Base-by-base conservation (phyloP, 2,797 vertebrate genomes). In the Salmo trutta region DNA sequence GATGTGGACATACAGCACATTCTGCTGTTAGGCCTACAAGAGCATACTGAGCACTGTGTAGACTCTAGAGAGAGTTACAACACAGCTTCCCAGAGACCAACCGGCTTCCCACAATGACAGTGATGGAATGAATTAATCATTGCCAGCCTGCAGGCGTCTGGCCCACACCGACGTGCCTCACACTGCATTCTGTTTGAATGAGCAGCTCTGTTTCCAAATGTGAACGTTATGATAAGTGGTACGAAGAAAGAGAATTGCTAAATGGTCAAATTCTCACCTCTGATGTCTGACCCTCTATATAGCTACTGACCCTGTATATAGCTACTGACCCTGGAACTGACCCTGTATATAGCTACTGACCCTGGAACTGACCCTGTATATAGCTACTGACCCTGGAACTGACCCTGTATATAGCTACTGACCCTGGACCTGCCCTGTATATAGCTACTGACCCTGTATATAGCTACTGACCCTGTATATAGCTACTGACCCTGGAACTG, bases 101-200 rank as follows among this genome's bases (percentile, higher is more conserved):
- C 64, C 17, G 83, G 85, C 75, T 15, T 83, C 74, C 77, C 75
- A 21, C 77, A 83, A 77, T 86, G 87, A 88, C 86, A 88, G 75
- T 78, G 86, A 86, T 84, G 80, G 86, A 88, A 89, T 90, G 82
- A 83, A 91, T 91, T 86, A 90, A 91, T 91, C 90, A 89, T 90
- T 86, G 85, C 79, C 83, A 86, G 86, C 87, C 87, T 85, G 82
- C 80, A 83, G 87, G 82, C 86, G 75, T 85, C 67, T 84, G 88
- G 91, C 89, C 90, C 81, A 86, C 85, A 83, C 87, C 87, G 78
- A 79, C 84, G 77, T 73, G 82, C 87, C 79, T 29, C 79, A 75
- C 88, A 81, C 82, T 16, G 83, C 82, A 80, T 81, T 75, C 85
- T 82, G 85, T 77, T 85, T 76, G 76, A 87, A 77, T 70, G 77